These are phyloP conservation scores for Noctua janthe DNA, from an alignment of 2,888 invertebrate genomes.

Conservation along the genomic window DNA sequence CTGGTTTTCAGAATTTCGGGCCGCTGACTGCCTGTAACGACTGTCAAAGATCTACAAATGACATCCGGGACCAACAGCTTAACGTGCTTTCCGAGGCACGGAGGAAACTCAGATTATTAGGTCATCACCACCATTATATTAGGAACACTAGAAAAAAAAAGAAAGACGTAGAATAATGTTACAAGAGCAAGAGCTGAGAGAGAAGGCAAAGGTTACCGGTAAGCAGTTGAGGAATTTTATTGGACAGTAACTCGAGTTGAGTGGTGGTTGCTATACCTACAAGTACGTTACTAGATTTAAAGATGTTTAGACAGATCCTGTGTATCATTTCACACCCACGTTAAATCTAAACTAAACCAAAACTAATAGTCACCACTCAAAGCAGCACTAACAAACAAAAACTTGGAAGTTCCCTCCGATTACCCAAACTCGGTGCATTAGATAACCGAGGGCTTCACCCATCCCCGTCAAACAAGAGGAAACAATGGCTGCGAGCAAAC, in stretches of 20 bases:
- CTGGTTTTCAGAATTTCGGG: no score
- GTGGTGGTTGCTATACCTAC: neutral
- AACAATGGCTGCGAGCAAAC: slow-evolving; percentile 69
- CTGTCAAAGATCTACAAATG: no score
- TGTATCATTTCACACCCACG: neutral
- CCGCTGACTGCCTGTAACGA: no score
- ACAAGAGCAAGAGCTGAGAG: no score
- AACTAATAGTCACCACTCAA: slow-evolving; percentile 25
- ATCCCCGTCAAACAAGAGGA: slow-evolving; percentile 67
- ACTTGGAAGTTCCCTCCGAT: slow-evolving; percentile 48
- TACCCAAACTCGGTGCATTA: slow-evolving; percentile 64
- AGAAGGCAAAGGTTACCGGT: neutral
- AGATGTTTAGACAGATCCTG: neutral
- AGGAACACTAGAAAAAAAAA: neutral
- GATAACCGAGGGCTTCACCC: slow-evolving; percentile 58
- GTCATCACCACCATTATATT: neutral
- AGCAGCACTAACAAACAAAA: slow-evolving; percentile 52
- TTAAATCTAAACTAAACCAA: slow-evolving; percentile 6
- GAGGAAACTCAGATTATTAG: neutral
- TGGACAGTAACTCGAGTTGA: neutral
- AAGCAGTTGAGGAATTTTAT: no score
- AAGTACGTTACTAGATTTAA: neutral
- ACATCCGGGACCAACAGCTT: no score
- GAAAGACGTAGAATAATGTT: no score
- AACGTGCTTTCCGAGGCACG: no score